Conservation (phyloP, 1,140 invertebrate species). For the Druon quercuslanigerum region DNA sequence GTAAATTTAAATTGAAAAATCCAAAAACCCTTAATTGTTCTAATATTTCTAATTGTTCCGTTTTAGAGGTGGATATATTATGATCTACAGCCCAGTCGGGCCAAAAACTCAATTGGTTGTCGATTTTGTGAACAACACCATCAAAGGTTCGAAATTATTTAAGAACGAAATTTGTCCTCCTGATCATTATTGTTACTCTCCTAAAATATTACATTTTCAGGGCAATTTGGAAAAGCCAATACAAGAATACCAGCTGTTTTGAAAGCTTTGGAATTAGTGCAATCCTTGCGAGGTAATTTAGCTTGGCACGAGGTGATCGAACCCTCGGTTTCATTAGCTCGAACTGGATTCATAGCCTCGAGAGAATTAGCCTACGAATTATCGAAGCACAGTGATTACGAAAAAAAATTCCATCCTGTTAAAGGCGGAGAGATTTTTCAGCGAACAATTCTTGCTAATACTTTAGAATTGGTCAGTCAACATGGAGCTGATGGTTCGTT, state of each 20-base stretch:
- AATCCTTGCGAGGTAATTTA: slow-evolving; percentile 79
- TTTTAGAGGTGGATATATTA: slow-evolving; percentile 83
- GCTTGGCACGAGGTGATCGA: slow-evolving; percentile 81
- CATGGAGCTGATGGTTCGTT: slow-evolving; percentile 71
- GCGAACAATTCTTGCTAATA: slow-evolving; percentile 69
- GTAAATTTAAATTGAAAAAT: slow-evolving; percentile 23
- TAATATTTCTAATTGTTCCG: slow-evolving; percentile 31
- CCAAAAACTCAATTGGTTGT: slow-evolving; percentile 74
- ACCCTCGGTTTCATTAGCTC: slow-evolving; percentile 81
- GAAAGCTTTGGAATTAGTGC: slow-evolving; percentile 78
- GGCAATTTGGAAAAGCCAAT: slow-evolving; percentile 52
- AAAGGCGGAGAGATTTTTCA: slow-evolving; percentile 72
- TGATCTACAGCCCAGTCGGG: slow-evolving; percentile 82
- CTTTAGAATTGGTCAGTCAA: slow-evolving; percentile 72
- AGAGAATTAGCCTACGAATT: slow-evolving; percentile 72
- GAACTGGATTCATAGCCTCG: slow-evolving; percentile 75
- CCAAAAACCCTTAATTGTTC: slow-evolving; percentile 7
- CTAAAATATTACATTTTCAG: slow-evolving; percentile 41
- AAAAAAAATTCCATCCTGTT: slow-evolving; percentile 66
- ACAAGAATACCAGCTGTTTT: slow-evolving; percentile 78
- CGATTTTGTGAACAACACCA: slow-evolving; percentile 75
- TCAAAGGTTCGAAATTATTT: slow-evolving; percentile 55
- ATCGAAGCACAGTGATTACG: slow-evolving; percentile 65
- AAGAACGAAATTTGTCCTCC: not conserved
- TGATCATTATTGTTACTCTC: slow-evolving; percentile 31